Conservation (phyloP, 2,797 vertebrate species). For the Phylloscopus collybita region DNA sequence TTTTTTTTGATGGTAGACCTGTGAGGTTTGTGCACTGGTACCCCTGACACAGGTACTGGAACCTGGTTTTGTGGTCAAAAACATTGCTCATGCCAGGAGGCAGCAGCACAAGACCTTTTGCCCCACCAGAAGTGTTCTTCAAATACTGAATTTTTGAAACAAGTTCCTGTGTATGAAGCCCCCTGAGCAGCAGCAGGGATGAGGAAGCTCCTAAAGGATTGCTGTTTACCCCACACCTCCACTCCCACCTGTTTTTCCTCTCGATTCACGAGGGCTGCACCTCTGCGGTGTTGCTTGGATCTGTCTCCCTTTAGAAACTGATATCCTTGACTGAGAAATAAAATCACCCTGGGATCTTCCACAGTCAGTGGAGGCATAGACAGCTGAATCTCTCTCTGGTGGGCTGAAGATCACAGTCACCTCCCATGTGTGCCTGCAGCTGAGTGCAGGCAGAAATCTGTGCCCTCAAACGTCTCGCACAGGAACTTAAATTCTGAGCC, state of each 20-base stretch:
- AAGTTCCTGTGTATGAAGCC: not conserved
- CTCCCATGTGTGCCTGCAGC: too few relatives aligned
- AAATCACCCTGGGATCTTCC: too few relatives aligned
- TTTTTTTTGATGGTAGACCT: not conserved
- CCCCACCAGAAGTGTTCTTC: not conserved
- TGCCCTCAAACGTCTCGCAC: too few relatives aligned
- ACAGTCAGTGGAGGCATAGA: too few relatives aligned
- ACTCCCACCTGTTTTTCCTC: not conserved
- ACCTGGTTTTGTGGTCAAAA: not conserved
- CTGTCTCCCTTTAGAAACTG: not conserved
- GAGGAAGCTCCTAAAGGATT: not conserved
- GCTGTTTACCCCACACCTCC: rapidly evolving
- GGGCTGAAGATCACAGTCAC: too few relatives aligned
- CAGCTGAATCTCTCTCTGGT: too few relatives aligned
- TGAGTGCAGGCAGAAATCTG: too few relatives aligned
- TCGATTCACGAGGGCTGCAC: not conserved
- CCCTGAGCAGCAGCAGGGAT: not conserved
- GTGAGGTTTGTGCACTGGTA: not conserved
- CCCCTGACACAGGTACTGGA: not conserved
- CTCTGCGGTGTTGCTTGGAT: not conserved
- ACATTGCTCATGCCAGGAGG: not conserved
- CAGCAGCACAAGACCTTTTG: not conserved
- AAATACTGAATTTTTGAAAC: not conserved
- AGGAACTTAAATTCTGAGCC: too few relatives aligned
- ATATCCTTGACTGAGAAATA: too few relatives aligned